These are phyloP conservation scores for Biston betularia DNA, from an alignment of 2,888 invertebrate species.

Conservation along the genomic window DNA sequence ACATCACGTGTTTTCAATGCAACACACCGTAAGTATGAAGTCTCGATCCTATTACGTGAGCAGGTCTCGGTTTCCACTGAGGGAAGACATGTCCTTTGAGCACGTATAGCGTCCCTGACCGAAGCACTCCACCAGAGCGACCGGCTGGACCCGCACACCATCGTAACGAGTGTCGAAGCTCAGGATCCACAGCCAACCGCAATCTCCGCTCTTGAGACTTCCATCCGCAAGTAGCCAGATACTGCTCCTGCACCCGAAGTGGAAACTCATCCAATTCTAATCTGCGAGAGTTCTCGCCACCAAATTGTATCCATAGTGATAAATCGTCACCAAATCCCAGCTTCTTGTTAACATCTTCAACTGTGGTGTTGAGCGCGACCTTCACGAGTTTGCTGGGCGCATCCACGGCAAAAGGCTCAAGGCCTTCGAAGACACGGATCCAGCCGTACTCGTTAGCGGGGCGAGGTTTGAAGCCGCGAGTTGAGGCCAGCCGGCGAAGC, in stretches of 20 bases:
- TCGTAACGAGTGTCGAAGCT: slow-evolving; percentile 86
- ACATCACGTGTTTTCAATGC: not conserved
- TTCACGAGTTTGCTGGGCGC: slow-evolving; percentile 85
- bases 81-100: slow-evolving; percentile 89
- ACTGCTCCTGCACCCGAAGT: slow-evolving; percentile 87
- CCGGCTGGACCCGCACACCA: slow-evolving; percentile 88
- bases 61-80: slow-evolving; percentile 88
- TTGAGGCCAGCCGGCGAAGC: slow-evolving; percentile 81
- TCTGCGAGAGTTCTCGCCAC: slow-evolving; percentile 84
- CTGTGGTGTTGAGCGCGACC: slow-evolving; percentile 85
- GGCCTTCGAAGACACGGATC: slow-evolving; percentile 88
- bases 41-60: slow-evolving; percentile 87
- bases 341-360: slow-evolving; percentile 81
- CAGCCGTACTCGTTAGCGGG: slow-evolving; percentile 80
- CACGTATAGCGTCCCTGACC: slow-evolving; percentile 84
- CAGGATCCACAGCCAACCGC: slow-evolving; percentile 88
- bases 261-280: slow-evolving; percentile 85
- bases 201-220: slow-evolving; percentile 85
- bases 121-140: slow-evolving; percentile 73
- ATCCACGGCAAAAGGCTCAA: slow-evolving; percentile 77
- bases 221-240: slow-evolving; percentile 87
- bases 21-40: slow-evolving; percentile 84
- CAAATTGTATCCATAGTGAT: slow-evolving; percentile 85
- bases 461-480: slow-evolving; percentile 78
- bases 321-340: slow-evolving; percentile 81